Base-by-base conservation (phyloP, 2,888 invertebrate genomes). In the Clunio marinus region DNA sequence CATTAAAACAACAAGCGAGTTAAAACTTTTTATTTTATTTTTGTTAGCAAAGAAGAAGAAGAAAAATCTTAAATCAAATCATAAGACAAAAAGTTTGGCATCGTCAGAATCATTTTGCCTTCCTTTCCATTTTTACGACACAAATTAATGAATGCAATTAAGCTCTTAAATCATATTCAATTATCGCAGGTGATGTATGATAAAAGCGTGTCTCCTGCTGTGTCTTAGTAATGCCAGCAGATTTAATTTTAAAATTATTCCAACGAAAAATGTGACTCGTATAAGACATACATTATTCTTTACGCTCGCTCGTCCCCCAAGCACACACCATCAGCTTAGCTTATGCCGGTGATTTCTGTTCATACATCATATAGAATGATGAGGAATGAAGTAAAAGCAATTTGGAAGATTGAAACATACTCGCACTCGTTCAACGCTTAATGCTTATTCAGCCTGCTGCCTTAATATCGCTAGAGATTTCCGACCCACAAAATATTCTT, bases 141-240 rank as follows among this genome's bases (percentile, higher is more conserved):
- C 41, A 5, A n/a, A n/a, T 15, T 41, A 41, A 41, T 41, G 41
- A 41, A 41, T 41, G n/a, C 15, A 41, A 41, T 41, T 41, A n/a
- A 41, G n/a, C 41, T 41, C 15, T 41, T 41, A 41, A 41, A 41
- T 41, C 41, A 41, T 41, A 41, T 41, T 41, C 41, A 41, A 41
- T 41, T 41, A 41, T 41, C 41, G 41, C 41, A 41, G 41, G 41
- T 41, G 41, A 41, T 10, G 41, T 41, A 41, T 41, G 10, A 15
- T 41, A 15, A n/a, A 15, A 41, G 41, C 15, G 7, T 41, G n/a
- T 10, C 41, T 41, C 41, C 41, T 15, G 41, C 41, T n/a, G 41
- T 41, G 41, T 41, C 41, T 41, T 41, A 15, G 41, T 15, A 41
- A 41, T 41, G 41, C 41, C 41, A 41, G 41, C 15, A 41, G 41